Base-by-base conservation (phyloP, 2,113 vertebrate genomes). In the Hippocampus guttulatus region DNA sequence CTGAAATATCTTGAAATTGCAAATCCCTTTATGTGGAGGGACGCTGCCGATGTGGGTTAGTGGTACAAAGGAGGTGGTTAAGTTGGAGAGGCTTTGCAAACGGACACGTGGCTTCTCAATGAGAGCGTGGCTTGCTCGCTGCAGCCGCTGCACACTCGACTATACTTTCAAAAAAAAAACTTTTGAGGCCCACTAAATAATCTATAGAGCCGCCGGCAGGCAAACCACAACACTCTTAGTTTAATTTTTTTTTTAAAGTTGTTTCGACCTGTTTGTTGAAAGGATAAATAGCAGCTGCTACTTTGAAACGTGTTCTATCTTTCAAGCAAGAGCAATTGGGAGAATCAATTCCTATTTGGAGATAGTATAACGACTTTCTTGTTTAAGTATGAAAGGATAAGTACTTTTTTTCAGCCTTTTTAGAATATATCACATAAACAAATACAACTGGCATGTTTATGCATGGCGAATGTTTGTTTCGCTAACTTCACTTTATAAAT, bases 1-100 rank as follows among this genome's bases (percentile, higher is more conserved):
- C 95, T 96, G 93, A 94, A 96, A 98, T 99, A 98, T 98, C 97
- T 99, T 98, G 97, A 99, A 97, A 98, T 96, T 98, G 97, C 96
- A 99, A 99, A 99, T 98, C 96, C 97, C 96, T 98, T 99, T 97
- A 96, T 97, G 95, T 96, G 95, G 94, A 96, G 94, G 95, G 95
- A 96, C 94, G 96, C 95, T 94, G 96, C 94, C 95, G 93, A 95
- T 97, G 96, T 96, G 96, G 97, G 95, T 96, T 95, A 95, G 96
- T 95, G 91, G 95, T 95, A 97, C 96, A 98, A 99, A 96, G 94
- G 96, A 96, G 95, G 95, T 98, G 96, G 96, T 98, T 99, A 98
- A 98, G 95, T 98, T 98, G 95, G 95, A 97, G 95, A 95, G 95
- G 94, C 95, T 98, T 97, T 98, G 97, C 96, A 98, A 95, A 95